Evolutionary conservation across 2,888 invertebrate genomes (phyloP), one percentile per base, ranked within the genome.

Genomic region (Lasiommata megera): DNA sequence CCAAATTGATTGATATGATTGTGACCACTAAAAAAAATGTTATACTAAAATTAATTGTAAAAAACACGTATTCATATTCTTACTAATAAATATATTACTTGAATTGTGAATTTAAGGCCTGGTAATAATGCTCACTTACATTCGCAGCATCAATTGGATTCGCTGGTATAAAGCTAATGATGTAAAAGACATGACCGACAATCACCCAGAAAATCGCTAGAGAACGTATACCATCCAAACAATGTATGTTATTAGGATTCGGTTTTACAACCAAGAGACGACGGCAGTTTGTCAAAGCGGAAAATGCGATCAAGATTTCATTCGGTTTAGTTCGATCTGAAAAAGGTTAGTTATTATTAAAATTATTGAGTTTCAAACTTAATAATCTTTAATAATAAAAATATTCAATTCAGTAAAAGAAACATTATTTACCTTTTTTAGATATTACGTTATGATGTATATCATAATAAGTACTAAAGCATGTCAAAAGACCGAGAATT

Each of bases 1-100:
- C 90, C 63, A 87, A 74, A 75, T 79, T 67, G 68, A 62, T 6
- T 57, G 48, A 1, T 53, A 12, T 3, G 64, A 61, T 11, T 44
- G 17, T 41, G 65, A 40, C 68, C 75, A 77, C 78, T 82, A 62
- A 12, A 77, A 77, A 17, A 17, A 52, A 31, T n/a, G n/a, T n/a
- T n/a, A n/a, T n/a, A n/a, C n/a, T n/a, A n/a, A n/a, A n/a, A n/a
- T n/a, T n/a, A n/a, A n/a, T n/a, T n/a, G n/a, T n/a, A n/a, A n/a
- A n/a, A n/a, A n/a, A n/a, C n/a, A n/a, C n/a, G n/a, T n/a, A n/a
- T n/a, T n/a, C n/a, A n/a, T n/a, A n/a, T n/a, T n/a, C n/a, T n/a
- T n/a, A n/a, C n/a, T n/a, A 1, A 23, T 23, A 28, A 23, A 23
- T n/a, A 8, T 6, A 28, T 23, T 23, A 23, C n/a, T n/a, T n/a